Percentiles rank a stretch among this genome's conserved stretches.
phyloP scores from a whole-genome alignment of 2,797 vertebrate genomes.

The Crocidura indochinensis region DNA sequence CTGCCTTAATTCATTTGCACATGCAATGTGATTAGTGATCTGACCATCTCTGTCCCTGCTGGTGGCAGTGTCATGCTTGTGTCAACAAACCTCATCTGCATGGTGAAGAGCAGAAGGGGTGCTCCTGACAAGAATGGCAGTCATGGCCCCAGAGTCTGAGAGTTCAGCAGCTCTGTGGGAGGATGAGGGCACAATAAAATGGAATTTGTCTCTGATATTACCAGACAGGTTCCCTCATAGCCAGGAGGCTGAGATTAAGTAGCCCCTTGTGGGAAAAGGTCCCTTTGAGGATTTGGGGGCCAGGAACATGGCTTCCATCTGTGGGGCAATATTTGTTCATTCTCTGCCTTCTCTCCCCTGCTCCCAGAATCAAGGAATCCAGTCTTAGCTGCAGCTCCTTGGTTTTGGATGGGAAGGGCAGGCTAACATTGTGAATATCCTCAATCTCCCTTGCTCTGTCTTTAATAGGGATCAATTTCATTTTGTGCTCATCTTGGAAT shows the following conservation, averaged over 20 bases:
- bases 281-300: background rate
- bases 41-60: background rate
- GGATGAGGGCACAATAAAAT: background rate
- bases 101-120: background rate
- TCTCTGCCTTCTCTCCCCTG: too few species aligned
- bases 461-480: background rate
- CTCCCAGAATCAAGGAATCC: background rate
- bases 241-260: background rate
- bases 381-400: background rate
- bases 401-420: too few species aligned
- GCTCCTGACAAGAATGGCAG: background rate
- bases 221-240: background rate
- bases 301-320: too few species aligned
- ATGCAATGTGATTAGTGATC: background rate
- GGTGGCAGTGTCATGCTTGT: background rate
- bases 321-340: background rate
- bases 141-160: background rate
- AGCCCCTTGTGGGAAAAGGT: background rate
- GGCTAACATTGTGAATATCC: too few species aligned
- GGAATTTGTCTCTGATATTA: background rate
- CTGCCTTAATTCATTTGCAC: background rate
- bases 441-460: background rate
- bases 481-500: too few species aligned
- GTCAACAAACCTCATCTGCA: background rate
- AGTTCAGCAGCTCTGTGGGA: background rate